Evolutionary conservation across 1,140 invertebrate genomes (phyloP).

Genomic region (Ptiloglossa arizonensis): DNA sequence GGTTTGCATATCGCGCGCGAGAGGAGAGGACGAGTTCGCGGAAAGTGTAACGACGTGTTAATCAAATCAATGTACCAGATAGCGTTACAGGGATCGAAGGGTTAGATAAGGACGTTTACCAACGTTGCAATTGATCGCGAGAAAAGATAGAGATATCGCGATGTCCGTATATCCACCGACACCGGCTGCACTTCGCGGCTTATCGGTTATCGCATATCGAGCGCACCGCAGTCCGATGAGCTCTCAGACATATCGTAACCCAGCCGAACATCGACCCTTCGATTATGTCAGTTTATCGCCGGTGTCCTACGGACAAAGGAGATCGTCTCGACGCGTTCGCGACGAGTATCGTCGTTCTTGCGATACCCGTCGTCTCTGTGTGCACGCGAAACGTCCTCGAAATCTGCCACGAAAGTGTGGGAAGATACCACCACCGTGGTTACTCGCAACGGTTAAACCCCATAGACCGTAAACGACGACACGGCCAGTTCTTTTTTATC

Average conservation of each 20-base stretch:
- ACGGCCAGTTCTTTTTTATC: no score
- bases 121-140: constrained; percentile 48
- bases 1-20: neutral
- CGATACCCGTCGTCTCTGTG: neutral
- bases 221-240: constrained; percentile 37
- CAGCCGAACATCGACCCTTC: constrained; percentile 55
- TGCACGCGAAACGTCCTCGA: neutral
- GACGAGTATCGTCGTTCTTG: constrained; percentile 22
- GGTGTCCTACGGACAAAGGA: constrained; percentile 52
- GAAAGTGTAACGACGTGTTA: neutral
- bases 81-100: constrained; percentile 20
- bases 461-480: no score
- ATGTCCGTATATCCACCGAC: constrained; percentile 40
- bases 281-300: constrained; percentile 57
- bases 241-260: constrained; percentile 53
- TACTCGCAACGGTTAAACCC: no score
- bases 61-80: constrained; percentile 5
- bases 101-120: constrained; percentile 43
- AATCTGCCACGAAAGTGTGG: no score
- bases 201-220: constrained; percentile 55
- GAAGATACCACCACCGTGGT: no score
- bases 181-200: constrained; percentile 49
- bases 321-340: constrained; percentile 13
- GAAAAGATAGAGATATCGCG: constrained; percentile 46
- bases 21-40: no score